A percentile compares a stretch with the other conserved stretches of the same genome.
Evolutionary conservation across 2,113 vertebrate species (phyloP).

Genomic region (Festucalex cinctus): DNA sequence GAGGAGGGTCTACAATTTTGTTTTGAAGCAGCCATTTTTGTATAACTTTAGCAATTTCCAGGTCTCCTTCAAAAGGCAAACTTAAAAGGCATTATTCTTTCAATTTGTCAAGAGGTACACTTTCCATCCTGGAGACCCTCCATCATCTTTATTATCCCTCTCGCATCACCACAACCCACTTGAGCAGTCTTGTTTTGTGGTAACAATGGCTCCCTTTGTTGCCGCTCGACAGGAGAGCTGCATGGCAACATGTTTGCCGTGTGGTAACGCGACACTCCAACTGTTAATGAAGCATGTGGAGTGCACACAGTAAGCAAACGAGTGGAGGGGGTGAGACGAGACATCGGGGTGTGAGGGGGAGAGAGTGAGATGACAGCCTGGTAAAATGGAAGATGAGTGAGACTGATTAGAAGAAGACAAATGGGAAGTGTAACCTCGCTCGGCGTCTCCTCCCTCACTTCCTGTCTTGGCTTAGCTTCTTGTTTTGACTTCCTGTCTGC

Average conservation of each 20-base stretch:
- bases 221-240: background rate
- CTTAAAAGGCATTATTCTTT: background rate
- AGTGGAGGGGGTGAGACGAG: background rate
- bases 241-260: background rate
- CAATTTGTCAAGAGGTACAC: background rate
- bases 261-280: slow-evolving; percentile 1
- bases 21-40: background rate
- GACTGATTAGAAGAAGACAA: background rate
- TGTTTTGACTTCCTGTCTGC: background rate
- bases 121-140: background rate
- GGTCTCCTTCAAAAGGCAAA: too few relatives aligned
- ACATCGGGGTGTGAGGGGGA: background rate
- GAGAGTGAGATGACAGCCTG: background rate
- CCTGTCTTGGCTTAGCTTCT: background rate
- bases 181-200: background rate
- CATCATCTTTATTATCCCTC: background rate
- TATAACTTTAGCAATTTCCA: too few relatives aligned
- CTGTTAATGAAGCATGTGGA: background rate
- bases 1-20: background rate
- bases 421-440: background rate
- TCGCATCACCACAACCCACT: background rate
- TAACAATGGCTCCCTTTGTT: slow-evolving; percentile 7
- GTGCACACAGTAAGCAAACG: background rate
- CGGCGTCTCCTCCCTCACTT: background rate
- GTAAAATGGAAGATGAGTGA: background rate